phyloP scores from a whole-genome alignment of 2,888 invertebrate genomes.

The Rotaria macrura region DNA sequence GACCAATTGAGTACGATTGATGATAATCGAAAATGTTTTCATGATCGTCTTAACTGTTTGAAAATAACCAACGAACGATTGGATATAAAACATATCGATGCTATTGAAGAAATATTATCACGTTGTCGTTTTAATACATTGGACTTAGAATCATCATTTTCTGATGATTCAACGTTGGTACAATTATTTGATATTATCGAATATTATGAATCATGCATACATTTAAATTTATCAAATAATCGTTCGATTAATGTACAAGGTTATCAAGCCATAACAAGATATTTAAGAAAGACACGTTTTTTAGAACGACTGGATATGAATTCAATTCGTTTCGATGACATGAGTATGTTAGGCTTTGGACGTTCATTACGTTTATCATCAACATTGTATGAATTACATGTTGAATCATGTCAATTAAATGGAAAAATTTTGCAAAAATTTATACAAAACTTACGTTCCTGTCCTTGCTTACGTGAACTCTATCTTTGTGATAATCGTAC shows the following conservation, averaged over 20 bases:
- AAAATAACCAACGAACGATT: background rate
- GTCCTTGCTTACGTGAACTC: conserved; percentile 65
- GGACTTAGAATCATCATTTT: conserved; percentile 60
- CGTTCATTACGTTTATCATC: conserved; percentile 25
- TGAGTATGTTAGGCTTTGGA: conserved; percentile 23
- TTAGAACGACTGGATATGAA: conserved; percentile 21
- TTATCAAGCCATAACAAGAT: conserved; percentile 70
- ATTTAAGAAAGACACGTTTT: conserved; percentile 62
- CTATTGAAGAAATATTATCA: conserved; percentile 70
- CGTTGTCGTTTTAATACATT: conserved; percentile 64
- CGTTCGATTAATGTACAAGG: conserved; percentile 65
- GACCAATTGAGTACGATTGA: background rate
- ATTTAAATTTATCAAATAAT: conserved; percentile 67
- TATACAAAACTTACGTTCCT: conserved; percentile 63
- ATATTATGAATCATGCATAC: conserved; percentile 71
- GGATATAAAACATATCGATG: conserved; percentile 41
- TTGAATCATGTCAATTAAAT: conserved; percentile 30
- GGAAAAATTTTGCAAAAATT: conserved; percentile 16
- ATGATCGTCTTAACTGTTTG: background rate
- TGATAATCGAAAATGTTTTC: background rate
- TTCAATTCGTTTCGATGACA: conserved; percentile 25
- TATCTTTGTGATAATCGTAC: conserved; percentile 72
- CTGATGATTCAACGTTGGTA: conserved; percentile 62
- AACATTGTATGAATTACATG: conserved; percentile 26
- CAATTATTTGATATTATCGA: conserved; percentile 81